A percentile compares a stretch with the other conserved stretches of the same genome.
These are phyloP conservation scores for Bicyclus anynana DNA, from an alignment of 1,140 invertebrate genomes.

Conservation along the genomic window DNA sequence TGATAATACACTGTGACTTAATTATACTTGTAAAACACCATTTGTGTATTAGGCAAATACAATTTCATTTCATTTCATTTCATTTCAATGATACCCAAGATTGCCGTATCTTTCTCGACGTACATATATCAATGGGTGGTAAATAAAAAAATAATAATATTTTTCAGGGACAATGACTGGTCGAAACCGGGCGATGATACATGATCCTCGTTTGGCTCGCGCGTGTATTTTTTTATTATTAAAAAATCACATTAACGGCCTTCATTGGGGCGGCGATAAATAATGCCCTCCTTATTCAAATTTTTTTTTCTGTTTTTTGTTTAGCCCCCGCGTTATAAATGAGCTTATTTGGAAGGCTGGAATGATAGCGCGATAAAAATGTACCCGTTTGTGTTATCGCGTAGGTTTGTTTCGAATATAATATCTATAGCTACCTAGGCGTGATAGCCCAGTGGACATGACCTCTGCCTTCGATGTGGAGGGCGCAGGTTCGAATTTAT, in stretches of 20 bases:
- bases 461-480: too few species aligned
- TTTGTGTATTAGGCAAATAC: too few species aligned
- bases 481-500: too few species aligned
- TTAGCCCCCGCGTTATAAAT: slow-evolving; percentile 72
- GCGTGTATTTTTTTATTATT: slow-evolving; percentile 71
- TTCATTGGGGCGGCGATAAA: slow-evolving; percentile 75
- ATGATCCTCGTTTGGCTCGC: slow-evolving; percentile 70
- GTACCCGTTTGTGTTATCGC: slow-evolving; percentile 18
- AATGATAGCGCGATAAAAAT: slow-evolving; percentile 68
- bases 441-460: too few species aligned
- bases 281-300: slow-evolving; percentile 76
- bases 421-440: neutral
- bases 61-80: too few species aligned
- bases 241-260: slow-evolving; percentile 76
- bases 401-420: neutral
- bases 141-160: slow-evolving; percentile 34
- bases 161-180: slow-evolving; percentile 71
- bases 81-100: too few species aligned
- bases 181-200: slow-evolving; percentile 72
- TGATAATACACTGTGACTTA: too few species aligned
- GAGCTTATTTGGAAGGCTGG: slow-evolving; percentile 72
- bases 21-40: too few species aligned
- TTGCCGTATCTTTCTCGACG: too few species aligned
- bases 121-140: too few species aligned
- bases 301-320: slow-evolving; percentile 74